Base-by-base conservation (phyloP, 2,113 vertebrate species). In the Dascyllus trimaculatus region DNA sequence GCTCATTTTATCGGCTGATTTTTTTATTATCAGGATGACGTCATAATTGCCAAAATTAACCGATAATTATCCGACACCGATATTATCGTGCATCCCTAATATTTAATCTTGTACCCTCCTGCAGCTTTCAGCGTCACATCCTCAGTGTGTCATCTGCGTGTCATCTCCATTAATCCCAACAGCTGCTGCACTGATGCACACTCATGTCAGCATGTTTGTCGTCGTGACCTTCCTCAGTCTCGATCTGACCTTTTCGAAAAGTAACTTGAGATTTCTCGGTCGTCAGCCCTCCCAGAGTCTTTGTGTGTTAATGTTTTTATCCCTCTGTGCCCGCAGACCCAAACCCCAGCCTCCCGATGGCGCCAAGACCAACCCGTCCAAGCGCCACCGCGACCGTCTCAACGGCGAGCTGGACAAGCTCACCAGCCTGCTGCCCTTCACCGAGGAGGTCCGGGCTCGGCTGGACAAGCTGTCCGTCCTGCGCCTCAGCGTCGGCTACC, bases 401-500 rank as follows among this genome's bases (percentile, higher is more conserved):
- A 97, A 96, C 71, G 84, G 94, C 5, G 96, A 97, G 85, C 92
- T 97, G 90, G 94, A 73, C 88, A 95, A 90, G 80, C 93, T 97
- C 87, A 95, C 92, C 10, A 91, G 71, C 74, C 89, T 97, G 89
- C 91, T 97, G 81, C 96, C 96, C 22, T 97, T 97, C 93, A 81
- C 88, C 0, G 93, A 96, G 63, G 96, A 97, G 24, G 93, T 96
- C 18, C 0, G 86, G 2, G 78, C 91, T 2, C 86, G 93, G 2
- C 94, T 97, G 3, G 96, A 97, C 72, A 97, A 97, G 49, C 91
- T 97, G 61, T 96, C 95, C 0, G 88, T 96, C 60, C 94, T 97
- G 0, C 91, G 95, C 0, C 95, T 97, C 79, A 93, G 93, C 1
- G 95, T 97, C 0, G 95, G 95, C 0, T 97, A 96, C 92, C 93